phyloP scores from a whole-genome alignment of 1,140 invertebrate genomes.

The Cydia pomonella region DNA sequence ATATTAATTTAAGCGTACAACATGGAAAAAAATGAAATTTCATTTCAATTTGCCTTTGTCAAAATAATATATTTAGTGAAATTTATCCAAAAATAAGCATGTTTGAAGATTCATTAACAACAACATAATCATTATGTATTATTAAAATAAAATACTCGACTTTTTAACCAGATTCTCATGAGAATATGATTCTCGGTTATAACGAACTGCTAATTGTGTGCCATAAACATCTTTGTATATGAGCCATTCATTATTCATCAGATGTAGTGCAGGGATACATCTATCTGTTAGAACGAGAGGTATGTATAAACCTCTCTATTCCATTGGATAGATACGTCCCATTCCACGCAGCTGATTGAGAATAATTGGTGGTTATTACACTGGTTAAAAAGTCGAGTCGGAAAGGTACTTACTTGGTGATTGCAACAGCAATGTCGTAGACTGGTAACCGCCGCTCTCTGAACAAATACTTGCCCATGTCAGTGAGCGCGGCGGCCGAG shows the following conservation, averaged over 20 bases:
- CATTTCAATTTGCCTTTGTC: too few relatives aligned
- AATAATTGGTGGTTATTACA: background rate
- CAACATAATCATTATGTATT: too few relatives aligned
- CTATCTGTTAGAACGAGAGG: background rate
- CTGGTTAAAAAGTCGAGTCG: conserved; percentile 23
- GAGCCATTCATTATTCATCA: background rate
- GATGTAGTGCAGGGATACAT: background rate
- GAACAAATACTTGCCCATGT: conserved; percentile 98
- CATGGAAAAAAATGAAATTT: too few relatives aligned
- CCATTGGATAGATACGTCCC: background rate
- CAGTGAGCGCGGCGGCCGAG: conserved; percentile 95
- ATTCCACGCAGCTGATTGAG: background rate
- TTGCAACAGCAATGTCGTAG: conserved; percentile 97
- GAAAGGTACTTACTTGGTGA: conserved; percentile 91
- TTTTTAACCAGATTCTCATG: conserved; percentile 10
- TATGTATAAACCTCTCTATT: background rate
- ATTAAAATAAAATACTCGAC: background rate
- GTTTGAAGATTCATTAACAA: too few relatives aligned
- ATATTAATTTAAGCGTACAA: background rate
- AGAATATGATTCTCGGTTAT: too few relatives aligned
- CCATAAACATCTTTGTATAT: too few relatives aligned
- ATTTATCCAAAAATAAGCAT: too few relatives aligned
- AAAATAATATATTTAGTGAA: too few relatives aligned
- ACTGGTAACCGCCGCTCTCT: conserved; percentile 95
- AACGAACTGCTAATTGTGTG: background rate